A percentile compares a stretch with the other conserved stretches of the same genome.
Evolutionary conservation across 2,113 vertebrate species (phyloP).

Genomic region (Trematomus loennbergii): DNA sequence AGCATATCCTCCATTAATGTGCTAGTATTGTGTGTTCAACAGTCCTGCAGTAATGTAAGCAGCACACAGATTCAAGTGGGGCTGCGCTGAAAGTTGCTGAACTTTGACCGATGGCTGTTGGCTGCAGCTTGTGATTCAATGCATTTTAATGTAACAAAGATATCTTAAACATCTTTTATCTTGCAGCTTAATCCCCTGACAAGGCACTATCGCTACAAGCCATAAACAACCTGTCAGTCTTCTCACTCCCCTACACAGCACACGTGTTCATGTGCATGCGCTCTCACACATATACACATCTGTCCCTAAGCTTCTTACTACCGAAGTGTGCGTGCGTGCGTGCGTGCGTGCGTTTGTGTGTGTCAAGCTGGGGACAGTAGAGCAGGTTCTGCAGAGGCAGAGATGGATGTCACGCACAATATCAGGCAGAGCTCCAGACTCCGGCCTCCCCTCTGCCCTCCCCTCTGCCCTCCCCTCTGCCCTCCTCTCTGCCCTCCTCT

Average conservation of each 20-base stretch:
- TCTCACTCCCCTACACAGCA: constrained; percentile 1
- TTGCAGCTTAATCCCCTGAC: not conserved
- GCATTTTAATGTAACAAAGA: not conserved
- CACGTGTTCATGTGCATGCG: constrained; percentile 46
- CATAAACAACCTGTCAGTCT: not conserved
- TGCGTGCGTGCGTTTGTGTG: not conserved
- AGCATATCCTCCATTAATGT: not conserved
- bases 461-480: constrained; percentile 18
- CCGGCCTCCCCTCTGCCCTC: constrained; percentile 9
- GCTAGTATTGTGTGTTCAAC: not conserved
- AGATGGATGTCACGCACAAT: constrained; percentile 47
- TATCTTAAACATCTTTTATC: not conserved
- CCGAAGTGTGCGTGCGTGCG: constrained; percentile 15
- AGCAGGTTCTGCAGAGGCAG: constrained; percentile 26
- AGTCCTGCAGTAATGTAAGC: not conserved
- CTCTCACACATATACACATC: constrained; percentile 60
- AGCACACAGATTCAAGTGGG: not conserved
- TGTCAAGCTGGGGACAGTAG: constrained; percentile 36
- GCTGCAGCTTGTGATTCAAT: not conserved
- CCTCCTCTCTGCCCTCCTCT: constrained; percentile 12
- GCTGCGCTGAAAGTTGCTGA: not conserved
- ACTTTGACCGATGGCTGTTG: not conserved
- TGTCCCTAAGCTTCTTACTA: constrained; percentile 72
- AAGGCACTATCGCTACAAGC: not conserved
- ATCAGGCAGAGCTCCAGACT: constrained; percentile 53